Conservation (phyloP, 2,113 vertebrate species). For the Caloenas nicobarica region DNA sequence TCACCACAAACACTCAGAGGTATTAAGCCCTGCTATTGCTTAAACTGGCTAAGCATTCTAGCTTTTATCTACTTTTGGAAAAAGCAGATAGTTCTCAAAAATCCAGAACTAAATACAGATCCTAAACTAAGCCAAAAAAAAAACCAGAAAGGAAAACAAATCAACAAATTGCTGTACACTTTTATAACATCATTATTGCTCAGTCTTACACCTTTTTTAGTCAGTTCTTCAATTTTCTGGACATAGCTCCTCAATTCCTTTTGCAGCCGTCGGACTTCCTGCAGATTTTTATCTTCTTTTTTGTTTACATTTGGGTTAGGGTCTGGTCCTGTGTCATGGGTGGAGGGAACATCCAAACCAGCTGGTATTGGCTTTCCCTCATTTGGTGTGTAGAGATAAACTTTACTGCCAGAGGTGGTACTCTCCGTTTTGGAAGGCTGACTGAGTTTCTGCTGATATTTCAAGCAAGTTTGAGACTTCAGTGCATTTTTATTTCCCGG, state of each 20-base stretch:
- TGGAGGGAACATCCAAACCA: conserved; percentile 64
- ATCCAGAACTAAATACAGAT: not conserved
- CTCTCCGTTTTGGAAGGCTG: conserved; percentile 42
- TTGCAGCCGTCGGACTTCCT: conserved; percentile 79
- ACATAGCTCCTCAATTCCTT: conserved; percentile 85
- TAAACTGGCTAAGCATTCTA: not conserved
- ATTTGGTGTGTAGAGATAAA: conserved; percentile 60
- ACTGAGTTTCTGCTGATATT: not conserved
- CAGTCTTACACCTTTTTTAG: conserved; percentile 80
- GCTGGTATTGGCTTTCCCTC: not conserved
- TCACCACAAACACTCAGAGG: not conserved
- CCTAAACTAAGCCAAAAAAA: not conserved
- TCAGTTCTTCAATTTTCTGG: conserved; percentile 84
- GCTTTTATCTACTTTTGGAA: not conserved
- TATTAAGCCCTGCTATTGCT: not conserved
- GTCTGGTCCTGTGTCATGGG: conserved; percentile 58
- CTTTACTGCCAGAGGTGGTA: conserved; percentile 49
- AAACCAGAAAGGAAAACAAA: not conserved
- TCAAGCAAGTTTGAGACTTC: not conserved
- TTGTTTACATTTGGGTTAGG: not conserved
- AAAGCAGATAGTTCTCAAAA: not conserved
- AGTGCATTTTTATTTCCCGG: not conserved
- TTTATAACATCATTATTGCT: not conserved
- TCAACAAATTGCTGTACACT: not conserved
- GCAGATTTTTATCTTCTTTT: conserved; percentile 51